Evolutionary conservation across 2,797 vertebrate genomes (phyloP).

Genomic region (Ptychadena robeensis): DNA sequence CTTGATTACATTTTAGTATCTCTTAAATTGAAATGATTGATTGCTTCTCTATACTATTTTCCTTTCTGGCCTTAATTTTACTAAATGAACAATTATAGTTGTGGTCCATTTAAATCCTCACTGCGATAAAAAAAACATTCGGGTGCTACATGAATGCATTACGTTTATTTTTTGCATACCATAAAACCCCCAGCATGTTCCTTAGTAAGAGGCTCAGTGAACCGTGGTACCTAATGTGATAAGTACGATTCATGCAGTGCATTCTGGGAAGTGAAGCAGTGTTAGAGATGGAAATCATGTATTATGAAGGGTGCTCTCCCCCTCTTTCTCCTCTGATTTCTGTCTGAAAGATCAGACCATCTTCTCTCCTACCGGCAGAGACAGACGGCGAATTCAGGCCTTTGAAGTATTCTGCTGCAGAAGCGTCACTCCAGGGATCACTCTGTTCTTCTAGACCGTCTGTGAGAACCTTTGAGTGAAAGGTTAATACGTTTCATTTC

Average conservation of each 20-base stretch:
- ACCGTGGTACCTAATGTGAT: conserved; percentile 7
- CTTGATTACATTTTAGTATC: not conserved
- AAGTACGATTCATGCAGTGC: conserved; percentile 15
- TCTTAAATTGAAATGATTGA: not conserved
- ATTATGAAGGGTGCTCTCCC: conserved; percentile 46
- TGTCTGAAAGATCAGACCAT: conserved; percentile 52
- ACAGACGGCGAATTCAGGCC: conserved; percentile 44
- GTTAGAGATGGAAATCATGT: conserved; percentile 40
- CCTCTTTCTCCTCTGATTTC: conserved; percentile 34
- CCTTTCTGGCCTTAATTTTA: not conserved
- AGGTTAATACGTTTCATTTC: conserved; percentile 57
- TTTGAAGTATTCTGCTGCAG: conserved; percentile 54
- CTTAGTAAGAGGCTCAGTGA: conserved; percentile 22
- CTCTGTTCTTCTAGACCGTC: conserved; percentile 46
- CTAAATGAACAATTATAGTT: not conserved
- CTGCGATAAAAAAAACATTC: not conserved
- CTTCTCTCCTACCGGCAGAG: conserved; percentile 48
- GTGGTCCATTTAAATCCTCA: not conserved
- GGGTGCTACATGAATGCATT: not conserved
- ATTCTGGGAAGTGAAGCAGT: conserved; percentile 40
- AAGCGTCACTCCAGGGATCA: conserved; percentile 56
- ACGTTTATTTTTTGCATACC: not conserved
- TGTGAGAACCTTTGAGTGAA: conserved; percentile 54
- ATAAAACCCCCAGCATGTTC: conserved; percentile 13
- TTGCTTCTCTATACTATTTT: not conserved